These are phyloP conservation scores for Drosophila lacteicornis DNA, from an alignment of 1,140 invertebrate genomes.

Conservation along the genomic window DNA sequence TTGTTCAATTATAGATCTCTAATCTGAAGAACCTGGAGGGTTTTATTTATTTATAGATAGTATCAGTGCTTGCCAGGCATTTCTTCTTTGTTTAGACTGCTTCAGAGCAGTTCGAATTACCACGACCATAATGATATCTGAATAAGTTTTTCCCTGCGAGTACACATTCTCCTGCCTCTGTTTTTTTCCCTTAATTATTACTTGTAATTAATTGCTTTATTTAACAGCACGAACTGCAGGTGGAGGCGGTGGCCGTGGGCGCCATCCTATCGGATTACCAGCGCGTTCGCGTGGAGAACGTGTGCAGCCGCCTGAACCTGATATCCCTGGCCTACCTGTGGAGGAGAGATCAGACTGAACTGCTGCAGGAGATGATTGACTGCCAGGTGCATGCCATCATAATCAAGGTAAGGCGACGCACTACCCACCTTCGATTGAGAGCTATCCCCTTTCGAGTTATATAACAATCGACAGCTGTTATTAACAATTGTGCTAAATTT, in stretches of 20 bases:
- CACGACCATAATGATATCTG: too few relatives aligned
- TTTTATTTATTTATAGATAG: not conserved
- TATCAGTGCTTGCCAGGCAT: too few relatives aligned
- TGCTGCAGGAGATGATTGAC: conserved; percentile 99
- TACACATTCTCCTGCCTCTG: not conserved
- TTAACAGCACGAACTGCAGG: conserved; percentile 90
- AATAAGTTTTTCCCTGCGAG: not conserved
- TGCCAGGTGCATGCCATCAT: conserved; percentile 96
- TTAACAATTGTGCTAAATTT: conserved; percentile 21
- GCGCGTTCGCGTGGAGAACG: conserved; percentile 98
- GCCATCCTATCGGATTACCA: conserved; percentile 99
- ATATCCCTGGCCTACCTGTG: conserved; percentile 96
- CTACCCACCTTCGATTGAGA: not conserved
- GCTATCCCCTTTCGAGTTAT: not conserved
- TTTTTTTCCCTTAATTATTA: not conserved
- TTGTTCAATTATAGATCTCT: too few relatives aligned
- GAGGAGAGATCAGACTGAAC: conserved; percentile 96
- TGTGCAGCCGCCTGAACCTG: conserved; percentile 96
- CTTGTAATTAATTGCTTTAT: not conserved
- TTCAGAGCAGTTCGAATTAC: too few relatives aligned
- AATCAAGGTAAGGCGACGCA: conserved; percentile 89
- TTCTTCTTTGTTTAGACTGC: too few relatives aligned
- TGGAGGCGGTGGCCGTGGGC: conserved; percentile 97
- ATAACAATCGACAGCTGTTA: not conserved
- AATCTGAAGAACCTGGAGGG: too few relatives aligned